These are phyloP conservation scores for Aurelia aurita DNA, from an alignment of 30 jellyfish, hydroid and myxozoan species.

Conservation along the genomic window DNA sequence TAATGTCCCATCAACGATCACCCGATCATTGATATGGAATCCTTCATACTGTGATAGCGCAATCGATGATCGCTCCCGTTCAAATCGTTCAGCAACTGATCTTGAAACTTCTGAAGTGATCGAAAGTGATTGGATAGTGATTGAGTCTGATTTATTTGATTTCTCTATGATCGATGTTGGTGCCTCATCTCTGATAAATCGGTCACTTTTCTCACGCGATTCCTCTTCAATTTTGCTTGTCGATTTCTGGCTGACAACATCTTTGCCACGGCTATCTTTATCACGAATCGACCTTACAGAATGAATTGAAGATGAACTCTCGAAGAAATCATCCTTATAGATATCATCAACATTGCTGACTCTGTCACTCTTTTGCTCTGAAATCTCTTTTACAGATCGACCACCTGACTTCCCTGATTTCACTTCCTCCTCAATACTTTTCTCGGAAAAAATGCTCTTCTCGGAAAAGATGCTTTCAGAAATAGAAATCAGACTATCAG, in stretches of 20 bases:
- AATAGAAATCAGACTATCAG: slow-evolving; percentile 39
- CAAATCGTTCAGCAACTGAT: not conserved
- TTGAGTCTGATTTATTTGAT: slow-evolving; percentile 15
- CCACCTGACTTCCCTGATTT: slow-evolving; percentile 4
- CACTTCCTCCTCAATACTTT: slow-evolving; percentile 37
- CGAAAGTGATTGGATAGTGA: not conserved
- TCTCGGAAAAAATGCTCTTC: slow-evolving; percentile 39
- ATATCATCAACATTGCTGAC: slow-evolving; percentile 24
- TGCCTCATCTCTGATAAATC: slow-evolving; percentile 13
- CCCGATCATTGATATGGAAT: slow-evolving; percentile 78
- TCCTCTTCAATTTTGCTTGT: not conserved
- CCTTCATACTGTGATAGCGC: slow-evolving; percentile 47
- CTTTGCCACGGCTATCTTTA: not conserved
- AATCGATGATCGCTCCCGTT: slow-evolving; percentile 12
- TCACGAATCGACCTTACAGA: slow-evolving; percentile 5
- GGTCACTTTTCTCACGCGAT: not conserved
- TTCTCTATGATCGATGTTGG: not conserved
- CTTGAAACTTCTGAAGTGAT: not conserved
- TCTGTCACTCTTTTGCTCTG: not conserved
- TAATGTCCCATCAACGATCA: slow-evolving; percentile 73
- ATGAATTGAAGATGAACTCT: slow-evolving; percentile 43
- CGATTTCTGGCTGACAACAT: not conserved
- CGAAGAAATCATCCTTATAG: slow-evolving; percentile 84
- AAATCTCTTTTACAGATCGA: not conserved
- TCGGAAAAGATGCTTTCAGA: slow-evolving; percentile 58